phyloP scores from a whole-genome alignment of 53 echinoderm and acorn worm genomes.

The Actinopyga echinites region DNA sequence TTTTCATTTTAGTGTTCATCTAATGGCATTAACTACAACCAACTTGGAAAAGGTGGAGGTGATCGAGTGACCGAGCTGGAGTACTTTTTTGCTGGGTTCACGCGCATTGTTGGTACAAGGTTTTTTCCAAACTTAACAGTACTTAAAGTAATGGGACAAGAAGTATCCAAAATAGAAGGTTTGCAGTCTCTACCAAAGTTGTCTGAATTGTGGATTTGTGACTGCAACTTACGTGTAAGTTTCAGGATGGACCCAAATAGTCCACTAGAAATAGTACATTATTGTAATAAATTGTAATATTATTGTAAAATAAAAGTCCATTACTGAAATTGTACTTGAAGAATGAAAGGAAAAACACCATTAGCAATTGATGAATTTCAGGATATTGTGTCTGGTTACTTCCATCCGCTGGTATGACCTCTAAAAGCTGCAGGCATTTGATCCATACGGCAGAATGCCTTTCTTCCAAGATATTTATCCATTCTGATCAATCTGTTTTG shows the following conservation, averaged over 20 bases:
- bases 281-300: too few species aligned
- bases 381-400: too few species aligned
- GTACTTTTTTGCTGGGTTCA: slow-evolving; percentile 91
- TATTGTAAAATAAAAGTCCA: too few species aligned
- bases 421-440: too few species aligned
- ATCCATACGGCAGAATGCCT: too few species aligned
- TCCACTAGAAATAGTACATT: not conserved
- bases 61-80: slow-evolving; percentile 67
- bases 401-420: too few species aligned
- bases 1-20: slow-evolving; percentile 63
- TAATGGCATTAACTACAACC: slow-evolving; percentile 84
- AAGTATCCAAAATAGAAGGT: slow-evolving; percentile 66
- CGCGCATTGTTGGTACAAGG: slow-evolving; percentile 78
- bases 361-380: too few species aligned
- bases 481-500: too few species aligned
- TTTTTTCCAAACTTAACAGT: slow-evolving; percentile 77
- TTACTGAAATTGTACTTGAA: too few species aligned
- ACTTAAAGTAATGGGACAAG: slow-evolving; percentile 84
- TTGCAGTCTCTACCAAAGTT: slow-evolving; percentile 66
- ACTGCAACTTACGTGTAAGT: slow-evolving; percentile 87
- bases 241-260: too few species aligned
- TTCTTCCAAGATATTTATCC: too few species aligned
- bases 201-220: slow-evolving; percentile 93
- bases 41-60: slow-evolving; percentile 68
- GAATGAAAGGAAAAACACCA: too few species aligned